phyloP scores from a whole-genome alignment of 2,797 vertebrate species.

The Trematomus bernacchii region DNA sequence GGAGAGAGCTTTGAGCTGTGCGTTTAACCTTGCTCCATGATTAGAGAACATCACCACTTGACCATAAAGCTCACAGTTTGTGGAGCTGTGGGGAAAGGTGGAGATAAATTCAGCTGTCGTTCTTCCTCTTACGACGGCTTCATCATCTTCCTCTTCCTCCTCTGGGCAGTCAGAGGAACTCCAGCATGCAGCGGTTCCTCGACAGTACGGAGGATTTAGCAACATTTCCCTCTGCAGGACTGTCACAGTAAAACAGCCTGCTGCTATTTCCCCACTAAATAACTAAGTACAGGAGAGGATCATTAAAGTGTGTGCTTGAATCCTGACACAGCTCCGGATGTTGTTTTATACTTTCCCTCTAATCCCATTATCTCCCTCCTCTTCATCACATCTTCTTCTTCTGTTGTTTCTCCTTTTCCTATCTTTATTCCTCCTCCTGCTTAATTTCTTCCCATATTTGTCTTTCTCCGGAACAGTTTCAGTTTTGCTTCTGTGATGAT shows the following conservation, averaged over 20 bases:
- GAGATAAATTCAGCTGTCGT: constrained; percentile 17
- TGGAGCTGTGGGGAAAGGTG: background rate
- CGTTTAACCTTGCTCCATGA: constrained; percentile 55
- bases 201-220: constrained; percentile 34
- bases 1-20: constrained; percentile 13
- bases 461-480: constrained; percentile 1
- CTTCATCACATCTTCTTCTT: background rate
- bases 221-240: constrained; percentile 9
- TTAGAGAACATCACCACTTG: constrained; percentile 38
- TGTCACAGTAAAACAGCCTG: constrained; percentile 30
- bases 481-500: constrained; percentile 29
- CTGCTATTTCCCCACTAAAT: constrained; percentile 13
- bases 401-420: background rate
- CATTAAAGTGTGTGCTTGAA: constrained; percentile 28
- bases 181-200: constrained; percentile 45
- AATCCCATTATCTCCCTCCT: no score
- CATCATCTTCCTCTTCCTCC: constrained; percentile 22
- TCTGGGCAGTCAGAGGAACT: constrained; percentile 27
- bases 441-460: background rate
- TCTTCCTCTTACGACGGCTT: constrained; percentile 31
- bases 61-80: background rate
- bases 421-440: background rate
- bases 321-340: constrained; percentile 14
- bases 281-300: constrained; percentile 23
- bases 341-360: background rate